Evolutionary conservation across 2,888 invertebrate species (phyloP).

Genomic region (Rhyacophila evoluta): DNA sequence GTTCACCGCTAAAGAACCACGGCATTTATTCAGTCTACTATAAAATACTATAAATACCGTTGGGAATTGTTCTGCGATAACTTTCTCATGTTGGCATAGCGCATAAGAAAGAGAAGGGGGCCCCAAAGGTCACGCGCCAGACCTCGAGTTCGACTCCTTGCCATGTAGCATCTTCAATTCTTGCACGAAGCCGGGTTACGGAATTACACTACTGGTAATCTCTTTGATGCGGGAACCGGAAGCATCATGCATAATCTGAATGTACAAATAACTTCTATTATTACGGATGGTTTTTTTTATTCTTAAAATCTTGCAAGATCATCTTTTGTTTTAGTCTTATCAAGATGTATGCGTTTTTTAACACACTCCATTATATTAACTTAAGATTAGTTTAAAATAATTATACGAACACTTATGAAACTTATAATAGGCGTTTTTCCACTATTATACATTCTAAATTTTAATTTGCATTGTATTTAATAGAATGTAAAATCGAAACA

Average conservation of each 20-base stretch:
- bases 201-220: background rate
- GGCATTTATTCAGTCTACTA: background rate
- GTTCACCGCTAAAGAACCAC: background rate
- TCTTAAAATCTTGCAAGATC: constrained; percentile 2
- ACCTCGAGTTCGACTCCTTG: constrained; percentile 1
- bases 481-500: no score
- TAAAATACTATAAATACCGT: constrained; percentile 29
- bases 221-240: constrained; percentile 15
- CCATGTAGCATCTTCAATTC: constrained; percentile 31
- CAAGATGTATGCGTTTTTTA: background rate
- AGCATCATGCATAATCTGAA: constrained; percentile 17
- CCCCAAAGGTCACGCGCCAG: constrained; percentile 39
- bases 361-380: background rate
- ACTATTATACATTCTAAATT: background rate
- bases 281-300: constrained; percentile 11
- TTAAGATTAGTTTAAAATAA: background rate
- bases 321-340: constrained; percentile 6
- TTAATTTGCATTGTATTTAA: no score
- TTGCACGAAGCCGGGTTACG: constrained; percentile 27
- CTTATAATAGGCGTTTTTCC: background rate
- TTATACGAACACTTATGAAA: background rate
- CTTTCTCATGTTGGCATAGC: constrained; percentile 41
- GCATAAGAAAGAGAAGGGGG: constrained; percentile 32
- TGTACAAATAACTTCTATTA: background rate
- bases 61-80: constrained; percentile 40